phyloP scores from a whole-genome alignment of 2,888 invertebrate genomes.

The Xestia sexstrigata region DNA sequence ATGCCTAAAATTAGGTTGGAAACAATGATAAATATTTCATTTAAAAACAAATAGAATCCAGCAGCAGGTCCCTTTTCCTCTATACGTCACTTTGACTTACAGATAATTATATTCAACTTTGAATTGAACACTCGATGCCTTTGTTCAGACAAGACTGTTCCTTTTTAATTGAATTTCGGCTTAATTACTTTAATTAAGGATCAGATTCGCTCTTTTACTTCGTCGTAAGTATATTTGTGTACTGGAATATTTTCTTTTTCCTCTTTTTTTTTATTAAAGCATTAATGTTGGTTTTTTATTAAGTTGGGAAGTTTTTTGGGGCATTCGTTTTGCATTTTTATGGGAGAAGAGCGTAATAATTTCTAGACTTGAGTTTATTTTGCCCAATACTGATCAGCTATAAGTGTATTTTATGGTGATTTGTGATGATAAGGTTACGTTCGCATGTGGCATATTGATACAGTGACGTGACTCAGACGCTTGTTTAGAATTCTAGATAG shows the following conservation, averaged over 20 bases:
- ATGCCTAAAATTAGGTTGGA: neutral
- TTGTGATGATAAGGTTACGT: neutral
- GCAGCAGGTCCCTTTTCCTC: neutral
- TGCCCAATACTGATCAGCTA: neutral
- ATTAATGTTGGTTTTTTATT: constrained; percentile 43
- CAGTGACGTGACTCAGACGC: neutral
- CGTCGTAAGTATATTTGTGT: constrained; percentile 47
- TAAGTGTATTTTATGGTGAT: neutral
- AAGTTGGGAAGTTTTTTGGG: neutral
- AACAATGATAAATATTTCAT: neutral
- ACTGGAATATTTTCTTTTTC: constrained; percentile 34
- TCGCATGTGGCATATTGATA: neutral
- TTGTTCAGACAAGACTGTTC: constrained; percentile 52
- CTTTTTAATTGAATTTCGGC: constrained; percentile 63
- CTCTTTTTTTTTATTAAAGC: constrained; percentile 20
- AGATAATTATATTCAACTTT: constrained; percentile 60
- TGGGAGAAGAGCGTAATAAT: too few relatives aligned
- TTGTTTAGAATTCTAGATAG: neutral
- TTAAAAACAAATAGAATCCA: neutral
- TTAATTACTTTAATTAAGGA: constrained; percentile 68
- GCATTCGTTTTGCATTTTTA: constrained; percentile 18
- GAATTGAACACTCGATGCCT: constrained; percentile 55
- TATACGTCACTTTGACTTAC: constrained; percentile 27
- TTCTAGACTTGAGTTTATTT: neutral
- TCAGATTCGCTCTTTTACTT: constrained; percentile 51